Evolutionary conservation across 2,797 vertebrate genomes (phyloP).

Genomic region (Squalus acanthias): DNA sequence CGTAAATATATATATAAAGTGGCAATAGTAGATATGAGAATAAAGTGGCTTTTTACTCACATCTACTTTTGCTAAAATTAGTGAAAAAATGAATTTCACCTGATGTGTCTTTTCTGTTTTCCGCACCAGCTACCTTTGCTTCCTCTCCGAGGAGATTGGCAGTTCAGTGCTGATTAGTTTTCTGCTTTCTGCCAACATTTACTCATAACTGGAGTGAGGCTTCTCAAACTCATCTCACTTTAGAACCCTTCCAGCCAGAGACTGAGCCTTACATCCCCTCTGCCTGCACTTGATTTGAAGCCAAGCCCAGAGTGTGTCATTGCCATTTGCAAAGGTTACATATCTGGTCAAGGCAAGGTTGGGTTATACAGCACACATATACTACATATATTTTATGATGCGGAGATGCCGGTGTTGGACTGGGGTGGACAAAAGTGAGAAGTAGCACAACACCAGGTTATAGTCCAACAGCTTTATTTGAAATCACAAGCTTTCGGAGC

Average conservation of each 20-base stretch:
- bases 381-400: not conserved
- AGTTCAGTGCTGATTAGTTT: not conserved
- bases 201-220: not conserved
- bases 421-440: too few relatives aligned
- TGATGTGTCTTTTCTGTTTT: not conserved
- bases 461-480: too few relatives aligned
- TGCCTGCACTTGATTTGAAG: not conserved
- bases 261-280: not conserved
- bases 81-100: not conserved
- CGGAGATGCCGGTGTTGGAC: too few relatives aligned
- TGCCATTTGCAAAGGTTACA: not conserved
- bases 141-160: not conserved
- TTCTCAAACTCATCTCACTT: not conserved
- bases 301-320: too few relatives aligned
- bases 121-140: not conserved
- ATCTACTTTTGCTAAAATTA: not conserved
- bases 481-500: too few relatives aligned
- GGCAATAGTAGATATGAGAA: not conserved
- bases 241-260: not conserved
- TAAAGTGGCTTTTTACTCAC: not conserved
- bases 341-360: not conserved
- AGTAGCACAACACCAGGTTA: too few relatives aligned
- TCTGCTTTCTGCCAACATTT: not conserved
- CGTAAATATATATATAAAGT: not conserved
- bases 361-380: not conserved